These are phyloP conservation scores for Neoitamus cyanurus DNA, from an alignment of 2,888 invertebrate genomes.

Conservation along the genomic window DNA sequence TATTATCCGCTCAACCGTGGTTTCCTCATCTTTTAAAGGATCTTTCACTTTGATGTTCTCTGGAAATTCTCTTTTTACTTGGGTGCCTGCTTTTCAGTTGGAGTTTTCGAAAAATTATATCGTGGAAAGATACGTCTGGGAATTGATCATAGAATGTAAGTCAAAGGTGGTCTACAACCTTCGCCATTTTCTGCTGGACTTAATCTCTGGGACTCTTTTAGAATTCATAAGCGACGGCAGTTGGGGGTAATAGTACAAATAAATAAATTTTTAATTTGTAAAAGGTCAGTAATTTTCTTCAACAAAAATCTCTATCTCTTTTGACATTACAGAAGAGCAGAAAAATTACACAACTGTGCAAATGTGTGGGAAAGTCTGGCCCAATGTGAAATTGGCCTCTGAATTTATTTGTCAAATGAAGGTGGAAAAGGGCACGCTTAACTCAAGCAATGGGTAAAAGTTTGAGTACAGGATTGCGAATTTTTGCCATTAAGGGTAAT, in stretches of 20 bases:
- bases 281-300: neutral
- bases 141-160: neutral
- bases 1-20: neutral
- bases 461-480: neutral
- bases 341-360: neutral
- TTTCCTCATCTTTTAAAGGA: neutral
- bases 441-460: neutral
- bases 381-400: neutral
- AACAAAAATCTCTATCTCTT: neutral
- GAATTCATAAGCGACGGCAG: neutral
- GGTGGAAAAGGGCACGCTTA: neutral
- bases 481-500: no score
- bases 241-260: neutral
- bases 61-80: neutral
- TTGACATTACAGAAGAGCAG: neutral
- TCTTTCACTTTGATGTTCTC: neutral
- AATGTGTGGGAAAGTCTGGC: no score
- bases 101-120: neutral
- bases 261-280: neutral
- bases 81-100: neutral
- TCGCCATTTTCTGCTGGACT: neutral
- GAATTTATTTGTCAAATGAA: neutral
- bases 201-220: neutral
- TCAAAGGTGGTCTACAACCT: neutral
- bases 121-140: neutral